Evolutionary conservation across 2,797 vertebrate species (phyloP).

Genomic region (Octomys mimax): DNA sequence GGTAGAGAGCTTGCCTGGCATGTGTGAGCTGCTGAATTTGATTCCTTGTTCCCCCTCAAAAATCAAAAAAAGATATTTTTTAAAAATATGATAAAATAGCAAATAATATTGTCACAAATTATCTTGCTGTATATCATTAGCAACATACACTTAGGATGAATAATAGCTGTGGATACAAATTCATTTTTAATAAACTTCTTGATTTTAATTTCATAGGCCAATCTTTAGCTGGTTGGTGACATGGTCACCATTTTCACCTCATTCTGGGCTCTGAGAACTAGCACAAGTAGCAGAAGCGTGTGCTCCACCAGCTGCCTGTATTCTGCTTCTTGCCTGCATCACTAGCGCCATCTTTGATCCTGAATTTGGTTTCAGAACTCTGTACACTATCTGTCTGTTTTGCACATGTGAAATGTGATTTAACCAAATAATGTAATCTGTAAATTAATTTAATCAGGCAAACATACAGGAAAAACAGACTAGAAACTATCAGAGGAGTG

Average conservation of each 20-base stretch:
- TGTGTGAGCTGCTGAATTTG: not conserved
- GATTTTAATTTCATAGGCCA: not conserved
- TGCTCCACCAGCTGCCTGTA: not conserved
- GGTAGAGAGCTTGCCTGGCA: not conserved
- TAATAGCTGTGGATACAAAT: not conserved
- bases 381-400: not conserved
- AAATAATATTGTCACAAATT: conserved; percentile 33
- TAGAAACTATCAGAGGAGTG: not conserved
- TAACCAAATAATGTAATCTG: not conserved
- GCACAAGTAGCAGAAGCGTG: not conserved
- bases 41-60: not conserved
- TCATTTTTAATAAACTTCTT: conserved; percentile 57
- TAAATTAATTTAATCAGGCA: not conserved
- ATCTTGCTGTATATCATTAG: not conserved
- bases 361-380: not conserved
- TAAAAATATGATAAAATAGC: conserved; percentile 44
- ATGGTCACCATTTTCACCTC: not conserved
- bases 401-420: not conserved
- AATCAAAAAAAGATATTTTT: not conserved
- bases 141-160: not conserved
- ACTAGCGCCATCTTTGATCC: not conserved
- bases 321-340: not conserved
- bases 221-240: not conserved
- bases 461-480: conserved; percentile 4
- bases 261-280: not conserved